phyloP scores from a whole-genome alignment of 2,797 vertebrate species.

The Champsocephalus gunnari region DNA sequence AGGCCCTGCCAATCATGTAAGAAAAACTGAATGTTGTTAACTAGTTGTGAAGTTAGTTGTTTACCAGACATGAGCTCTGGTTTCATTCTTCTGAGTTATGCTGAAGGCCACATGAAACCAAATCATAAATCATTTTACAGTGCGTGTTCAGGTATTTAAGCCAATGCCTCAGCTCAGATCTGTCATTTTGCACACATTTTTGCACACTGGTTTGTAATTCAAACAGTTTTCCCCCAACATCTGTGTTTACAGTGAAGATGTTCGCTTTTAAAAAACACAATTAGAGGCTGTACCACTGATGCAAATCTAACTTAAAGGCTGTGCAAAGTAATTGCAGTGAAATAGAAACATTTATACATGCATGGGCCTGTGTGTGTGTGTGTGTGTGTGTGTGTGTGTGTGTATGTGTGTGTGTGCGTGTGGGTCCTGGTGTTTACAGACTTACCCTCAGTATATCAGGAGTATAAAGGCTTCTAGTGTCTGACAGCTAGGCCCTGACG shows the following conservation, averaged over 20 bases:
- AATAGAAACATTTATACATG: constrained; percentile 51
- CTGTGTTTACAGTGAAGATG: constrained; percentile 20
- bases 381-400: constrained; percentile 23
- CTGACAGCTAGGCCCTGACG: constrained; percentile 51
- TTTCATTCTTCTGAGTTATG: constrained; percentile 27
- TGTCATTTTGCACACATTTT: constrained; percentile 22
- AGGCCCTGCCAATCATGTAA: constrained; percentile 13
- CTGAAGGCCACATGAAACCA: constrained; percentile 17
- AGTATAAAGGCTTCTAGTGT: constrained; percentile 78
- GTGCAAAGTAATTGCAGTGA: constrained; percentile 45
- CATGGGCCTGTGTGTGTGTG: constrained; percentile 51
- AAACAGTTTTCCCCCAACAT: constrained; percentile 30
- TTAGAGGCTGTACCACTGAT: constrained; percentile 51
- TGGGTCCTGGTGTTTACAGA: constrained; percentile 38
- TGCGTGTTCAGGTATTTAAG: constrained; percentile 38
- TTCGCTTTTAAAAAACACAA: constrained; percentile 48
- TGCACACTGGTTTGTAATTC: constrained; percentile 56
- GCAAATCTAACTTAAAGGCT: constrained; percentile 31
- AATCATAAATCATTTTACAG: constrained; percentile 44
- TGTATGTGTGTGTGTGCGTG: constrained; percentile 14
- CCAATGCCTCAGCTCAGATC: constrained; percentile 8
- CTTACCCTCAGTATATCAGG: constrained; percentile 46
- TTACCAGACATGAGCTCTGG: constrained; percentile 41
- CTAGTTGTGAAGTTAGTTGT: constrained; percentile 63
- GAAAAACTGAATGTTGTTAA: constrained; percentile 41